Conservation (phyloP, 2,113 vertebrate genomes). For the Pantherophis guttatus region DNA sequence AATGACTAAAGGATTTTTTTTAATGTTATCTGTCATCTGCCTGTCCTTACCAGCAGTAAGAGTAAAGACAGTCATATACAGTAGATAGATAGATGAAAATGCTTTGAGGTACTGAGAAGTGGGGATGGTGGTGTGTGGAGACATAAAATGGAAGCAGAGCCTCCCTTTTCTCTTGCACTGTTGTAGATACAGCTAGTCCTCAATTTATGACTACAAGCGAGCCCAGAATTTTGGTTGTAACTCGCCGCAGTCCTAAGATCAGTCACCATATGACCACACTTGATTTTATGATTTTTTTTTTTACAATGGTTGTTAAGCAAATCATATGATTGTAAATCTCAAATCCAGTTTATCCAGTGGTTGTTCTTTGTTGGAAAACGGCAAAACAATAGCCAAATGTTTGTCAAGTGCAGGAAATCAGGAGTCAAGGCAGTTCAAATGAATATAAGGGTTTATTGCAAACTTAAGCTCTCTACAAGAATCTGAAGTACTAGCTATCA, state of each 20-base stretch:
- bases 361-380: neutral
- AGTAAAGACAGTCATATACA: neutral
- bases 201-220: neutral
- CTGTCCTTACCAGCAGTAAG: neutral
- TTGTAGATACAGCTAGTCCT: neutral
- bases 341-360: neutral
- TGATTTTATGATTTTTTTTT: neutral
- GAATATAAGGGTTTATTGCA: neutral
- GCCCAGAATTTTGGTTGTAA: neutral
- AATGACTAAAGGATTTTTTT: neutral
- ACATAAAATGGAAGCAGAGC: neutral
- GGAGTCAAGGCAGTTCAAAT: neutral
- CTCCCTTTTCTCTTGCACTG: neutral
- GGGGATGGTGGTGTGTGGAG: neutral
- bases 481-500: neutral
- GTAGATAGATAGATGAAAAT: neutral
- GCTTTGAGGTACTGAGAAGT: neutral
- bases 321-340: neutral
- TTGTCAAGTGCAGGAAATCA: neutral
- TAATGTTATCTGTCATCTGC: neutral
- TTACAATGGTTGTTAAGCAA: neutral
- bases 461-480: neutral
- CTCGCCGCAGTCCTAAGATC: neutral
- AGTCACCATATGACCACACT: neutral
- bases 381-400: neutral